A percentile compares a stretch with the other conserved stretches of the same genome.
Evolutionary conservation across 2,888 invertebrate genomes (phyloP).

Genomic region (Harpalus rubripes): DNA sequence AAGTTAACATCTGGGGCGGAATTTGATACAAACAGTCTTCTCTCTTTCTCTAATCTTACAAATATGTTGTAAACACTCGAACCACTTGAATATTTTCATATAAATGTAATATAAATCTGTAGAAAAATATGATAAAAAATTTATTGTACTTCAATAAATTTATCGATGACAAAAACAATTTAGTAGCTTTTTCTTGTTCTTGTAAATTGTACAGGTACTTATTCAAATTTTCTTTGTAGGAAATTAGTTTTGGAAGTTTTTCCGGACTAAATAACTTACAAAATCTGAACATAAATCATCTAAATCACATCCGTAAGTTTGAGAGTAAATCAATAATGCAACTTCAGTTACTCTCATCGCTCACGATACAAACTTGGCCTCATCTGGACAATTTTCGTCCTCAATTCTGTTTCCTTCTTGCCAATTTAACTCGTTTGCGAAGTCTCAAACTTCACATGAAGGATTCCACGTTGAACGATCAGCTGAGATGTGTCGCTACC

Average conservation of each 20-base stretch:
- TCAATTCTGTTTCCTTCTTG: slow-evolving; percentile 85
- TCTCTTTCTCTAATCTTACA: too few relatives aligned
- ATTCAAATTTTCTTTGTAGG: slow-evolving; percentile 76
- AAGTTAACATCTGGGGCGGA: too few relatives aligned
- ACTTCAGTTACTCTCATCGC: slow-evolving; percentile 84
- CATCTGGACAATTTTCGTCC: slow-evolving; percentile 82
- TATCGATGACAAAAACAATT: not conserved
- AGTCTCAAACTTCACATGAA: slow-evolving; percentile 88
- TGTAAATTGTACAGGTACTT: slow-evolving; percentile 58
- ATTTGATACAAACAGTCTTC: too few relatives aligned
- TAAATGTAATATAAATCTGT: not conserved
- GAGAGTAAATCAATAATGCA: slow-evolving; percentile 88
- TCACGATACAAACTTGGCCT: slow-evolving; percentile 87
- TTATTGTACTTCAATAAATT: not conserved
- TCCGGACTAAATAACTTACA: slow-evolving; percentile 85
- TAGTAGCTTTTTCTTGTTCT: not conserved
- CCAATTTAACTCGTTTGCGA: slow-evolving; percentile 85
- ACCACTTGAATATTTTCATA: not conserved
- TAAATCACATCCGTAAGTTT: slow-evolving; percentile 86
- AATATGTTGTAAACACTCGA: too few relatives aligned
- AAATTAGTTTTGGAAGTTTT: slow-evolving; percentile 86
- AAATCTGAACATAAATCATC: slow-evolving; percentile 86
- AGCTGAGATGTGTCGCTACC: slow-evolving; percentile 87
- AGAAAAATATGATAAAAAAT: not conserved
- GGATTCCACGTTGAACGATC: slow-evolving; percentile 86